Base-by-base conservation (phyloP, 2,113 vertebrate genomes). In the Dissostichus mawsoni region DNA sequence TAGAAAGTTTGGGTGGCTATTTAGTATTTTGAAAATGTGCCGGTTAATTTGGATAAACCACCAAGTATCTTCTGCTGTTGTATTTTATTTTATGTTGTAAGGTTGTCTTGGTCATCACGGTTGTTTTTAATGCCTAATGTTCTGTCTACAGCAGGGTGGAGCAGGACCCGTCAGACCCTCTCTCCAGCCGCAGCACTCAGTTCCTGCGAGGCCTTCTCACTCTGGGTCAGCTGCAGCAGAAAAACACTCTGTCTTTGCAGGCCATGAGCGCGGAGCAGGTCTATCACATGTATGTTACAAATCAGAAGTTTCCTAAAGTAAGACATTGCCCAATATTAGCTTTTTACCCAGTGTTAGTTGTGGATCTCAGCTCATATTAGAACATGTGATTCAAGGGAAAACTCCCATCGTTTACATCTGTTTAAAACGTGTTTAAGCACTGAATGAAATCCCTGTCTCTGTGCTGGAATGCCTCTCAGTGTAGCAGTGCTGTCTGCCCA, bases 201-300 rank as follows among this genome's bases (percentile, higher is more conserved):
- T 93, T 95, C 74, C 86, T 94, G 36, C 71, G 78, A 56, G 94
- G 93, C 3, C 93, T 93, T 45, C 86, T 94, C 62, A 89, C 85
- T 29, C 87, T 95, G 48, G 93, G 91, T 20, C 65, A 74, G 7
- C 81, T 92, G 66, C 92, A 93, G 50, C 83, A 86, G 73, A 89
- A 48, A 61, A 72, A 75, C 56, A 78, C 52, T 0, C 59, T 78
- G 62, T 48, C 91, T 33, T 69, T 1, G 16, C 85, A 82, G 64
- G 65, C 72, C 48, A 93, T 93, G 78, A 81, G 79, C 33, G 57
- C 90, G 0, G 88, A 92, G 25, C 91, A 29, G 29, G 29, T 29
- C 29, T 29, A 29, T 29, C 29, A 29, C 29, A 29, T 29, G 29
- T 29, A 29, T 29, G 29, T 29, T 29, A 29, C 29, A 29, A 4